A percentile compares a stretch with the other conserved stretches of the same genome.
Evolutionary conservation across 2,888 invertebrate genomes (phyloP).

Genomic region (Caenorhabditis parvicauda): DNA sequence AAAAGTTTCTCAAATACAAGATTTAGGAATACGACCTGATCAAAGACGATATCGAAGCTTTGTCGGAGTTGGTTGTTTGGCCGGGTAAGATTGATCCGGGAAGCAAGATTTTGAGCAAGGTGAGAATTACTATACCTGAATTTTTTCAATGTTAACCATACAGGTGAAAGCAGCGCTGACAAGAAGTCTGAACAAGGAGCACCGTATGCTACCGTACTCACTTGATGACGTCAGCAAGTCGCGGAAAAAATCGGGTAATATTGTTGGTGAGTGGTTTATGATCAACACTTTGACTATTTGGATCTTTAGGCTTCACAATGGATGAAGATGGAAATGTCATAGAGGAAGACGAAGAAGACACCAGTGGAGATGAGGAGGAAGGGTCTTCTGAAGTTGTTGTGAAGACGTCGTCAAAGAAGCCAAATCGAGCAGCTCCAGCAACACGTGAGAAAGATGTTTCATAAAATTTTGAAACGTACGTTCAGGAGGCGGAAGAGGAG

Average conservation of each 20-base stretch:
- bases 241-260: slow-evolving; percentile 16
- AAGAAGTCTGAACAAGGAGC: slow-evolving; percentile 83
- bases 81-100: slow-evolving; percentile 71
- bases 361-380: slow-evolving; percentile 26
- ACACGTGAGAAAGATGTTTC: too few species aligned
- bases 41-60: slow-evolving; percentile 85
- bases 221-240: slow-evolving; percentile 63
- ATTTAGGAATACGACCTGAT: slow-evolving; percentile 81
- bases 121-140: slow-evolving; percentile 18
- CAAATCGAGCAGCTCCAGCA: too few species aligned
- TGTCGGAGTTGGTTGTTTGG: slow-evolving; percentile 84
- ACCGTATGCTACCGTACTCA: slow-evolving; percentile 78
- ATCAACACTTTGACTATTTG: not conserved
- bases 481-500: too few species aligned
- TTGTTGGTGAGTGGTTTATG: slow-evolving; percentile 6
- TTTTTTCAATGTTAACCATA: not conserved
- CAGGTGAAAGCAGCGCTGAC: slow-evolving; percentile 93
- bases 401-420: slow-evolving; percentile 5
- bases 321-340: slow-evolving; percentile 47
- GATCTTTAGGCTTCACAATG: slow-evolving; percentile 28
- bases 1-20: too few species aligned
- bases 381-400: slow-evolving; percentile 18
- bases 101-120: slow-evolving; percentile 70
- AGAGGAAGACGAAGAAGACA: slow-evolving; percentile 35
- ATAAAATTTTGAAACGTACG: too few species aligned